Conservation (phyloP, 2,113 vertebrate genomes). For the Anas platyrhynchos region DNA sequence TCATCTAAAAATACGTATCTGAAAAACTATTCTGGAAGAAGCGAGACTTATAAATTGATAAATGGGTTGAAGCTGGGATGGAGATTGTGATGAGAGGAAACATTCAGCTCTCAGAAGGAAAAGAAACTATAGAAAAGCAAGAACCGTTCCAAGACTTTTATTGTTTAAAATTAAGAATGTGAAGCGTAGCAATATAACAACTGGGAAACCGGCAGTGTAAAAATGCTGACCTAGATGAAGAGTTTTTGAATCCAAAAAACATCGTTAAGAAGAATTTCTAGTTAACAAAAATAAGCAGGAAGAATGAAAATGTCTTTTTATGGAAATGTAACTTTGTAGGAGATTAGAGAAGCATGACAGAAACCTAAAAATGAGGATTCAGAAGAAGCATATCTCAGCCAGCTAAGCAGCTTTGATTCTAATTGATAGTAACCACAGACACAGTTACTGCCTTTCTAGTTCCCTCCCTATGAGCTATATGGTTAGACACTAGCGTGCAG, state of each 20-base stretch:
- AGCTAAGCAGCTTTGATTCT: slow-evolving; percentile 39
- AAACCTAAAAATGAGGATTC: slow-evolving; percentile 33
- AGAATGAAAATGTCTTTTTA: slow-evolving; percentile 30
- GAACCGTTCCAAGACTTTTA: slow-evolving; percentile 21
- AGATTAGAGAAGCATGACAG: slow-evolving; percentile 58
- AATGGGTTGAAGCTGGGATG: slow-evolving; percentile 57
- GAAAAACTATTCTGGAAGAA: slow-evolving; percentile 64
- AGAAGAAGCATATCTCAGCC: slow-evolving; percentile 14
- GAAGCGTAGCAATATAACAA: slow-evolving; percentile 8
- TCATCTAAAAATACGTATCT: slow-evolving; percentile 66
- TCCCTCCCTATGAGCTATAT: neutral
- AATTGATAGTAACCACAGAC: slow-evolving; percentile 13
- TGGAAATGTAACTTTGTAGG: slow-evolving; percentile 48
- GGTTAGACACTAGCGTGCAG: neutral
- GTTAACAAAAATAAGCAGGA: slow-evolving; percentile 35
- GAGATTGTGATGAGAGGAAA: slow-evolving; percentile 34
- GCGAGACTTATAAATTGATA: slow-evolving; percentile 56
- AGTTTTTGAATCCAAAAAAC: slow-evolving; percentile 42
- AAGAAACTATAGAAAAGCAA: slow-evolving; percentile 41
- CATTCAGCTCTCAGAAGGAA: slow-evolving; percentile 51
- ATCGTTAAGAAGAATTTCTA: slow-evolving; percentile 47
- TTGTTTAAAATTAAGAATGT: slow-evolving; percentile 58
- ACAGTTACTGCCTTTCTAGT: neutral
- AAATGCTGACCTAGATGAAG: slow-evolving; percentile 67
- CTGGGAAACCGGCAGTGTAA: slow-evolving; percentile 28